These are phyloP conservation scores for Riparia riparia DNA, from an alignment of 2,113 vertebrate species.

Conservation along the genomic window DNA sequence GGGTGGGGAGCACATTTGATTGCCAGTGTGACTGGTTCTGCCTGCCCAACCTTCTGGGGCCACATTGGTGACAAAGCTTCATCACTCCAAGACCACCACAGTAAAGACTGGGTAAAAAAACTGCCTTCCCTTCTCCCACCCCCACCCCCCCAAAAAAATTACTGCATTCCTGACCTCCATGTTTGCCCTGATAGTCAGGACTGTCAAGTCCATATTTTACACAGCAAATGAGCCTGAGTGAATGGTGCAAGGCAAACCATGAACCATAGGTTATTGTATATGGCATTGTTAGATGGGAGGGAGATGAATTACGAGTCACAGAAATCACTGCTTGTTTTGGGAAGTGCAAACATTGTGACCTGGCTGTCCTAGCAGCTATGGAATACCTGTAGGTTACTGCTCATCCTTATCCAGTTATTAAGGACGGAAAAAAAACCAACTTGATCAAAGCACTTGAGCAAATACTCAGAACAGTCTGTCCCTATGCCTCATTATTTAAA, in stretches of 20 bases:
- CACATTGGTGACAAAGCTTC: not conserved
- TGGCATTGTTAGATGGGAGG: fast-evolving
- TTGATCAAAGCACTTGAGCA: not conserved
- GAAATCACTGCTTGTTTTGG: not conserved
- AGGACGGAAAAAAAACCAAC: not conserved
- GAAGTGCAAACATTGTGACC: not conserved
- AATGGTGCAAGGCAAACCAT: not conserved
- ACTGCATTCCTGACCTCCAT: not conserved
- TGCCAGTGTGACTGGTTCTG: not conserved
- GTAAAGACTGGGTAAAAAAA: not conserved
- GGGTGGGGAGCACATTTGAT: not conserved
- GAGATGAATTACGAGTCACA: not conserved
- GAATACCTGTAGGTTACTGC: not conserved
- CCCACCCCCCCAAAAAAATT: fast-evolving
- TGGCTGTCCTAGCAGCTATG: not conserved
- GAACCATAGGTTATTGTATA: fast-evolving
- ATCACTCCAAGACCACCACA: not conserved
- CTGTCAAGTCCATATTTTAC: not conserved
- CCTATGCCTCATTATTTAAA: not conserved
- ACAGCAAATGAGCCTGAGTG: not conserved
- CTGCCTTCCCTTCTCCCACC: not conserved
- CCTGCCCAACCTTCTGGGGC: not conserved
- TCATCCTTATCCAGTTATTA: not conserved
- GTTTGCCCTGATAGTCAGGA: not conserved
- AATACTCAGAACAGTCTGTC: not conserved